A percentile compares a stretch with the other conserved stretches of the same genome.
These are phyloP conservation scores for Podotricha telesiphe DNA, from an alignment of 2,888 invertebrate species.

Conservation along the genomic window DNA sequence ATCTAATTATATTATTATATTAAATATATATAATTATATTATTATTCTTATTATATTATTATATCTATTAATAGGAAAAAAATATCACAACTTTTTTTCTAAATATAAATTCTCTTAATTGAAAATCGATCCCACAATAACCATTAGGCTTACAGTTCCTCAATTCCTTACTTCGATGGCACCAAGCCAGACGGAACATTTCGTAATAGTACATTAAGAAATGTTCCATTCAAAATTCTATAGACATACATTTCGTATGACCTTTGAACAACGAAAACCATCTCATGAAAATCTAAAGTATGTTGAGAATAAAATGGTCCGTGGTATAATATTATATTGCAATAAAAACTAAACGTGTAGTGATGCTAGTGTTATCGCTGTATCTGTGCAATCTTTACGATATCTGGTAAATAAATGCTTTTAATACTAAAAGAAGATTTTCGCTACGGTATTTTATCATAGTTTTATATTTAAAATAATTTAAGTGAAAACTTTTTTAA, in stretches of 20 bases:
- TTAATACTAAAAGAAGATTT: background rate
- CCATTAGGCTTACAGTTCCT: too few species aligned
- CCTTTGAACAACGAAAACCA: background rate
- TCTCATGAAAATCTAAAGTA: background rate
- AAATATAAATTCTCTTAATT: too few species aligned
- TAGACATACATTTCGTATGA: background rate
- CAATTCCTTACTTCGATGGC: background rate
- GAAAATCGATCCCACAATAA: too few species aligned
- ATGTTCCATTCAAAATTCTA: background rate
- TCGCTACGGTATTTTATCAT: too few species aligned
- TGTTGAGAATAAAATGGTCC: conserved; percentile 1
- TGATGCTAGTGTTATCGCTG: background rate
- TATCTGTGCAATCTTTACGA: conserved; percentile 9
- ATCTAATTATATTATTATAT: too few species aligned
- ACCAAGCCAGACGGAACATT: too few species aligned
- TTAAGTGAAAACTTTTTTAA: too few species aligned
- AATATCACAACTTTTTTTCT: too few species aligned
- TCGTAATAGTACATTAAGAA: background rate
- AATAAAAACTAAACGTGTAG: conserved; percentile 17
- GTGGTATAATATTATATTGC: conserved; percentile 10
- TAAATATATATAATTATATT: too few species aligned
- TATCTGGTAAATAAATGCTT: background rate
- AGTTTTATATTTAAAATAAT: too few species aligned
- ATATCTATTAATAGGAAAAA: too few species aligned
- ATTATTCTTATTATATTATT: too few species aligned